Evolutionary conservation across 2,888 invertebrate genomes (phyloP).

Genomic region (Helleia helle): DNA sequence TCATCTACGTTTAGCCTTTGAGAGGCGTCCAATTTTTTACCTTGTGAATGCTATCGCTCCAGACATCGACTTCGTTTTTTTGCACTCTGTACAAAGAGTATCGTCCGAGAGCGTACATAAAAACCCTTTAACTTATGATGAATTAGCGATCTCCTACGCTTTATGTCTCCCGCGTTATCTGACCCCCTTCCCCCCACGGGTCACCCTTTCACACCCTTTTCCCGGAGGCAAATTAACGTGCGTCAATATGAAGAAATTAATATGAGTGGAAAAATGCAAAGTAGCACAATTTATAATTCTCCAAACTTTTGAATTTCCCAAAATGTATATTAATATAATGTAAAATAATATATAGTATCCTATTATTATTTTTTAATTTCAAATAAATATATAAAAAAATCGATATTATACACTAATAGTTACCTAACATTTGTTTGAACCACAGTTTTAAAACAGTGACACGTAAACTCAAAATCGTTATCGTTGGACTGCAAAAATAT

Average conservation of each 20-base stretch:
- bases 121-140: slow-evolving; percentile 75
- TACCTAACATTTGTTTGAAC: too few species aligned
- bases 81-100: slow-evolving; percentile 54
- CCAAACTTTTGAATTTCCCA: too few species aligned
- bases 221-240: slow-evolving; percentile 28
- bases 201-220: slow-evolving; percentile 27
- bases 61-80: slow-evolving; percentile 66
- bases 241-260: slow-evolving; percentile 70
- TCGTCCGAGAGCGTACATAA: slow-evolving; percentile 54
- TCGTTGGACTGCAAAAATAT: too few species aligned
- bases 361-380: too few species aligned
- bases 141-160: slow-evolving; percentile 73
- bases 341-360: too few species aligned
- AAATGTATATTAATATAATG: too few species aligned
- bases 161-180: slow-evolving; percentile 70
- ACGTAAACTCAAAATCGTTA: too few species aligned
- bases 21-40: slow-evolving; percentile 42
- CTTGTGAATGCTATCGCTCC: slow-evolving; percentile 34
- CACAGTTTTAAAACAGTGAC: too few species aligned
- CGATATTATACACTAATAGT: too few species aligned
- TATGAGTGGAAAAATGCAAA: slow-evolving; percentile 56
- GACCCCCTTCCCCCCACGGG: slow-evolving; percentile 29
- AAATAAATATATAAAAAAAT: too few species aligned
- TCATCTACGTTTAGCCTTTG: slow-evolving; percentile 44
- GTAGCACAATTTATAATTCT: too few species aligned